Percentiles rank a stretch among this genome's conserved stretches.
These are phyloP conservation scores for Albula goreensis DNA, from an alignment of 2,113 vertebrate species.

Conservation along the genomic window DNA sequence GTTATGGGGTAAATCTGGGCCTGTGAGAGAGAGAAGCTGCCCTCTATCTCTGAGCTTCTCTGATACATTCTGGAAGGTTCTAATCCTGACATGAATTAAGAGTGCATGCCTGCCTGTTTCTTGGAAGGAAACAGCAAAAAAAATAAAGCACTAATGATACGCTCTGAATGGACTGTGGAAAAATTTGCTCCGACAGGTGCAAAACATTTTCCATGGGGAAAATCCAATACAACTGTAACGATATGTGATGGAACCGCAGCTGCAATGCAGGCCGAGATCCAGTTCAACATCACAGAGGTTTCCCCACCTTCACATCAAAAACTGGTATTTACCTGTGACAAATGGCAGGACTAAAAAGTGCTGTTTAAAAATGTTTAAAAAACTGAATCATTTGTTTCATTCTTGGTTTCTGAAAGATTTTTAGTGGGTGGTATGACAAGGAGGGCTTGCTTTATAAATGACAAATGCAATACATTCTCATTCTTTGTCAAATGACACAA, in stretches of 20 bases:
- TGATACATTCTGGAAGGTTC: slow-evolving; percentile 22
- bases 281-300: slow-evolving; percentile 45
- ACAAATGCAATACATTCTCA: too few relatives aligned
- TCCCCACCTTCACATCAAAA: slow-evolving; percentile 46
- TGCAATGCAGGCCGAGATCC: slow-evolving; percentile 45
- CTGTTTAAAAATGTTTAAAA: background rate
- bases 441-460: too few relatives aligned
- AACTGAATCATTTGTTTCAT: too few relatives aligned
- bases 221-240: slow-evolving; percentile 42
- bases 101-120: slow-evolving; percentile 39
- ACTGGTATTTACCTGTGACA: slow-evolving; percentile 46
- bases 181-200: slow-evolving; percentile 43
- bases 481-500: too few relatives aligned
- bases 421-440: too few relatives aligned
- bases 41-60: background rate
- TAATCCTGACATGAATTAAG: slow-evolving; percentile 40
- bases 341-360: slow-evolving; percentile 16
- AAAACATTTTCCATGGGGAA: slow-evolving; percentile 55
- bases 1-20: background rate
- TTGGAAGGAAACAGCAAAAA: slow-evolving; percentile 36
- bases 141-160: slow-evolving; percentile 48
- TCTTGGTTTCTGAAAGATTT: too few relatives aligned
- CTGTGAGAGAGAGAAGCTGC: background rate
- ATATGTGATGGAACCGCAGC: slow-evolving; percentile 43
- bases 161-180: slow-evolving; percentile 44